Percentiles rank a stretch among this genome's conserved stretches.
Evolutionary conservation across 2,113 vertebrate genomes (phyloP).

Genomic region (Chloropsis cyanopogon): DNA sequence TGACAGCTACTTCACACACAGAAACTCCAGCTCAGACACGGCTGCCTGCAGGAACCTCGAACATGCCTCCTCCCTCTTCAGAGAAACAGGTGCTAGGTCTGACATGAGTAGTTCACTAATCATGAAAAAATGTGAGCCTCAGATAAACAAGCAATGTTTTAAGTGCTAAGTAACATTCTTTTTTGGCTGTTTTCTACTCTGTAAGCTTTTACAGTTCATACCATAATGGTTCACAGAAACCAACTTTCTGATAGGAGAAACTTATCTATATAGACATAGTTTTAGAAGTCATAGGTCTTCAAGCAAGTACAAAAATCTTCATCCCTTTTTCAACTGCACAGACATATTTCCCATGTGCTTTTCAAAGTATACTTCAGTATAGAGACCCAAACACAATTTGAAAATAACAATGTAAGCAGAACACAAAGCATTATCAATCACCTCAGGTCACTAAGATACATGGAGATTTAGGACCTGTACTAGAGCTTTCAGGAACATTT

Average conservation of each 20-base stretch:
- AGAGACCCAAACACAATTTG: background rate
- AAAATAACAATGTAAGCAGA: background rate
- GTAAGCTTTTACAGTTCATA: background rate
- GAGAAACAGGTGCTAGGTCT: background rate
- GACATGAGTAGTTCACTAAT: background rate
- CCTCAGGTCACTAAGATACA: background rate
- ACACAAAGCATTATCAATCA: background rate
- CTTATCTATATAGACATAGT: background rate
- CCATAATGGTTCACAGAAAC: background rate
- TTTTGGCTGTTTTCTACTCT: background rate
- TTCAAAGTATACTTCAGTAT: background rate
- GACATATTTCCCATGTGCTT: background rate
- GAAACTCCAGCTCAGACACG: background rate
- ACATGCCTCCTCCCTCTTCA: background rate
- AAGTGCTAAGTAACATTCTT: background rate
- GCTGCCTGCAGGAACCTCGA: background rate
- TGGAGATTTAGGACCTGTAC: background rate
- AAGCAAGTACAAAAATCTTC: background rate
- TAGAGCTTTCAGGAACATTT: background rate
- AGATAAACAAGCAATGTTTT: background rate
- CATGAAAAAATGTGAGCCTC: background rate
- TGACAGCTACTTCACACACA: background rate
- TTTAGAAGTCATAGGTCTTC: background rate
- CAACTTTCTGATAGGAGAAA: background rate
- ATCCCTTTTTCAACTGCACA: background rate